These are phyloP conservation scores for Tapera naevia DNA, from an alignment of 2,797 vertebrate species.

Conservation along the genomic window DNA sequence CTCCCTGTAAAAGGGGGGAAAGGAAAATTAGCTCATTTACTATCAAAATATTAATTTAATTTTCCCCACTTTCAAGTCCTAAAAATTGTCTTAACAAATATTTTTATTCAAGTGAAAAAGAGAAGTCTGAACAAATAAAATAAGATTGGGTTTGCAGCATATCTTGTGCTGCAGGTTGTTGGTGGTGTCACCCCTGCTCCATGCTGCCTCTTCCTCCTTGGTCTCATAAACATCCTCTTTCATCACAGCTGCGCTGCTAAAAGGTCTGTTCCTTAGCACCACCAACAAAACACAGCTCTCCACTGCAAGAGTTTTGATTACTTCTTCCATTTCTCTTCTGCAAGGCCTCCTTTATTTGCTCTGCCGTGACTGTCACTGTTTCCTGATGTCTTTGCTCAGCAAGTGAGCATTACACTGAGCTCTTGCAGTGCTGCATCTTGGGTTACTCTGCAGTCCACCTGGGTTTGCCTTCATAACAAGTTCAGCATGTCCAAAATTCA, in stretches of 20 bases:
- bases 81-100: not conserved
- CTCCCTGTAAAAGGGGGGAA: not conserved
- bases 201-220: not conserved
- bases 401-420: not conserved
- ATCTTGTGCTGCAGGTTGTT: not conserved
- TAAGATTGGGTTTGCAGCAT: not conserved
- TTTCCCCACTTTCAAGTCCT: not conserved
- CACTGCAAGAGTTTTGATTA: not conserved
- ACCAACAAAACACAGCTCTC: not conserved
- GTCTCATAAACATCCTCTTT: rapidly evolving
- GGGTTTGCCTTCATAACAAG: not conserved
- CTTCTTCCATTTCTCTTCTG: not conserved
- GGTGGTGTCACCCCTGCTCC: not conserved
- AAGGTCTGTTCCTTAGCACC: not conserved
- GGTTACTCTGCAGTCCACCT: not conserved
- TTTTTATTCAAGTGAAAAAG: not conserved
- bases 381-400: not conserved
- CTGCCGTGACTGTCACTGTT: not conserved
- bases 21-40: not conserved
- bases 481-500: not conserved
- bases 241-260: not conserved
- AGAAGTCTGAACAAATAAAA: not conserved
- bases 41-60: too few species aligned
- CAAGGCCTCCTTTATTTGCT: not conserved
- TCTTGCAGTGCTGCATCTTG: not conserved